Conservation (phyloP, 2,797 vertebrate species). For the Adelosebastes latens region DNA sequence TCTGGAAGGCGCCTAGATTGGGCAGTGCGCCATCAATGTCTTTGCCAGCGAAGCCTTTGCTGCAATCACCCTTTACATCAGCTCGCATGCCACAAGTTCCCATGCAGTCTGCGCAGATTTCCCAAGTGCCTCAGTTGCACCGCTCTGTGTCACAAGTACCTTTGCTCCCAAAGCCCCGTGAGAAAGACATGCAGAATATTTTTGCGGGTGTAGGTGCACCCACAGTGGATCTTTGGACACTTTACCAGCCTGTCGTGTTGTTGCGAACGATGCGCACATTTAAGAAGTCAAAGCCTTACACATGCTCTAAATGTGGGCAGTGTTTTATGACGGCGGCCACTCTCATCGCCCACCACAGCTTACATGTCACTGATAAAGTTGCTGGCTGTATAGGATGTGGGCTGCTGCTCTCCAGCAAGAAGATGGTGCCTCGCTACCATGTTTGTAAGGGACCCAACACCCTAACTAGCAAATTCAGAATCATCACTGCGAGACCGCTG, state of each 20-base stretch:
- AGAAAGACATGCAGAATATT: constrained; percentile 37
- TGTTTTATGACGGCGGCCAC: constrained; percentile 54
- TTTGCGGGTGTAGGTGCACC: constrained; percentile 62
- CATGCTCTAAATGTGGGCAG: constrained; percentile 72
- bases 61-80: constrained; percentile 22
- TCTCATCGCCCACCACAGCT: constrained; percentile 68
- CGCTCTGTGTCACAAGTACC: constrained; percentile 6
- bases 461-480: constrained; percentile 50
- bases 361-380: constrained; percentile 70
- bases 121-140: constrained; percentile 54
- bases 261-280: constrained; percentile 43
- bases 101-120: background rate
- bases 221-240: constrained; percentile 77
- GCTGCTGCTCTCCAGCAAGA: constrained; percentile 74
- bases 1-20: constrained; percentile 42
- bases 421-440: constrained; percentile 73
- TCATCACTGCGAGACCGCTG: constrained; percentile 62
- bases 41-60: background rate
- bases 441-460: constrained; percentile 57
- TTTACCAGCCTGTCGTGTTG: constrained; percentile 79
- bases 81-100: background rate
- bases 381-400: constrained; percentile 79
- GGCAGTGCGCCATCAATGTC: background rate
- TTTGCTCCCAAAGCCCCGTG: constrained; percentile 9
- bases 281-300: constrained; percentile 52